Conservation (phyloP, 2,113 vertebrate genomes). For the Seriola quinqueradiata region DNA sequence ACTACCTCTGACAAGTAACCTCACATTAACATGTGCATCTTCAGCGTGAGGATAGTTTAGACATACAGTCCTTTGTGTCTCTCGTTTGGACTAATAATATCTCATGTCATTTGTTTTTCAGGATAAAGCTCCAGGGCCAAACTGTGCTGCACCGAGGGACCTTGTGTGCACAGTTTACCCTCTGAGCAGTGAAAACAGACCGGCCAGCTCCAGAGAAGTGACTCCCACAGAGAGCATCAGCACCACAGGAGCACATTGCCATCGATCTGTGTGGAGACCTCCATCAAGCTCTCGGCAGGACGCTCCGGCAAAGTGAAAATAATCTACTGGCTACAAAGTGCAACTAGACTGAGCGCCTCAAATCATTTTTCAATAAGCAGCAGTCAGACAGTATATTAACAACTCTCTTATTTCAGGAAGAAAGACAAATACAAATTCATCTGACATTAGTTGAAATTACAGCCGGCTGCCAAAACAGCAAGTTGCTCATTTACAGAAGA, state of each 20-base stretch:
- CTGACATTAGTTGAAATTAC: slow-evolving; percentile 3
- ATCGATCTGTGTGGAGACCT: slow-evolving; percentile 71
- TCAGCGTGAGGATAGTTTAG: not conserved
- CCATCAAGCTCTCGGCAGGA: slow-evolving; percentile 68
- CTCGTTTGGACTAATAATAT: not conserved
- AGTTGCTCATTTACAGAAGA: slow-evolving; percentile 35
- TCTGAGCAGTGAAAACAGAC: slow-evolving; percentile 62
- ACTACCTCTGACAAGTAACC: too few species aligned
- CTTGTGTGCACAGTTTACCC: slow-evolving; percentile 41
- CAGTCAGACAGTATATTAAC: slow-evolving; percentile 46
- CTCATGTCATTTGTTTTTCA: not conserved
- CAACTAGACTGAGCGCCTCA: slow-evolving; percentile 45
- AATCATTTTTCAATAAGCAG: slow-evolving; percentile 63
- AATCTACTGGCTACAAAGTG: slow-evolving; percentile 66
- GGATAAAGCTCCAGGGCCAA: slow-evolving; percentile 7
- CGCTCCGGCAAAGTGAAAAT: slow-evolving; percentile 65
- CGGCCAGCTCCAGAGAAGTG: slow-evolving; percentile 44
- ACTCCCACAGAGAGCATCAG: slow-evolving; percentile 64
- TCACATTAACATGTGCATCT: not conserved
- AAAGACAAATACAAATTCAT: not conserved
- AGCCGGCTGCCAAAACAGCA: slow-evolving; percentile 22
- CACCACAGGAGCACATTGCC: slow-evolving; percentile 66
- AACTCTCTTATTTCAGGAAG: slow-evolving; percentile 21
- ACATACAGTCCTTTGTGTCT: not conserved
- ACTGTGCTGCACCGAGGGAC: slow-evolving; percentile 25